These are phyloP conservation scores for Eugnorisma glareosa DNA, from an alignment of 2,888 invertebrate species.

Conservation along the genomic window DNA sequence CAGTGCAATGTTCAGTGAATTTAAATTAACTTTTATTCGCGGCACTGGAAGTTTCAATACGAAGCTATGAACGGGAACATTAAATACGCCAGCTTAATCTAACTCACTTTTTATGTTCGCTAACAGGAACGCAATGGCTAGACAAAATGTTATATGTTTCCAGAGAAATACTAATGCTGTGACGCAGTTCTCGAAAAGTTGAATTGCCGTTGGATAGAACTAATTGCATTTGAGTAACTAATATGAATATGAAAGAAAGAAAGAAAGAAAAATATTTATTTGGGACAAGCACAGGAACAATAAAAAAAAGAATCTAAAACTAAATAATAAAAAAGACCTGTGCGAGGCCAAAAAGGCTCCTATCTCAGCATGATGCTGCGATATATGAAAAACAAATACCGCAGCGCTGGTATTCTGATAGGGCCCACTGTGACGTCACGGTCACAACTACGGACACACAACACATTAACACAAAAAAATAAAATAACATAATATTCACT, in stretches of 20 bases:
- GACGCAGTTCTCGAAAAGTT: slow-evolving; percentile 4
- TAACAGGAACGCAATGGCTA: not conserved
- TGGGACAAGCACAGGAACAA: no score
- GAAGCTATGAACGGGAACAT: not conserved
- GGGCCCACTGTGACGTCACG: no score
- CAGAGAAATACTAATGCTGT: not conserved
- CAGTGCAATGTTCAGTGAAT: not conserved
- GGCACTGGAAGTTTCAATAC: slow-evolving; percentile 2
- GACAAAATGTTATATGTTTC: not conserved
- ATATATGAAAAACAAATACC: no score
- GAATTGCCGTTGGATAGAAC: not conserved
- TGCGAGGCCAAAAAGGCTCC: no score
- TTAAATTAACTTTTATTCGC: not conserved
- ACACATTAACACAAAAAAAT: no score
- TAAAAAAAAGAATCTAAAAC: no score
- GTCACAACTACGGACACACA: no score
- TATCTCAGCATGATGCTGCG: no score
- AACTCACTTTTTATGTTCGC: not conserved
- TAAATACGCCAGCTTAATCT: not conserved
- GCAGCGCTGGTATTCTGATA: no score
- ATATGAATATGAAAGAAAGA: not conserved
- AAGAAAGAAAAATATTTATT: no score
- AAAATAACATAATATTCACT: no score
- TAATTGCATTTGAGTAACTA: not conserved
- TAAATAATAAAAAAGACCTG: no score